phyloP scores from a whole-genome alignment of 1,140 invertebrate species.

The Helicorthomorpha holstii region DNA sequence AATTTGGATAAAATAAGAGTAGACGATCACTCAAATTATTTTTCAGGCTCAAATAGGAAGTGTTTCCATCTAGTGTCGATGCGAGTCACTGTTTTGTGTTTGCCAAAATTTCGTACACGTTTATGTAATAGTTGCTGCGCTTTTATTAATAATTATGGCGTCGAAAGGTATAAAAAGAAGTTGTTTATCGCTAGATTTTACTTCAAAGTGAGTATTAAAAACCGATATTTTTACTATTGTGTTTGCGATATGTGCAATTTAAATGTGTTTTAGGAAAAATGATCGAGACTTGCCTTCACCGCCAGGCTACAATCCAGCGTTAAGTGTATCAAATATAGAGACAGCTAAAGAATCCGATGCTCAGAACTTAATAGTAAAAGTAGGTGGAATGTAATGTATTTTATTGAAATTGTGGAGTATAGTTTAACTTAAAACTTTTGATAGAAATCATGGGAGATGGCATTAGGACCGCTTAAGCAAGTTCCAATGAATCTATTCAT shows the following conservation, averaged over 20 bases:
- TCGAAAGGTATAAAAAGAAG: neutral
- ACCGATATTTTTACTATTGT: neutral
- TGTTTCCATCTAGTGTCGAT: neutral
- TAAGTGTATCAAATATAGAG: slow-evolving; percentile 49
- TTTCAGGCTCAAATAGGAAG: neutral
- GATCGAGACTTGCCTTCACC: slow-evolving; percentile 44
- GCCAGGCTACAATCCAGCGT: slow-evolving; percentile 60
- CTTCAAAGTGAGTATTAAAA: neutral
- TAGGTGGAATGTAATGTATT: slow-evolving; percentile 3
- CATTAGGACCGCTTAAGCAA: slow-evolving; percentile 77
- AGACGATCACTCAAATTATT: neutral
- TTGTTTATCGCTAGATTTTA: neutral
- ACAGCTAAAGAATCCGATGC: slow-evolving; percentile 54
- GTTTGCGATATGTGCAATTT: neutral
- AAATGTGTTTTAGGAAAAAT: neutral
- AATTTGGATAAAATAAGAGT: neutral
- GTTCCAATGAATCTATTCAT: slow-evolving; percentile 98
- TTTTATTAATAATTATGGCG: neutral
- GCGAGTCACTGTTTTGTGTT: neutral
- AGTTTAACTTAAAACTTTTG: neutral
- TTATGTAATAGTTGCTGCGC: neutral
- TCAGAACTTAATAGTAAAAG: slow-evolving; percentile 69
- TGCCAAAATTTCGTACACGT: neutral
- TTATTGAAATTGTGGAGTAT: slow-evolving; percentile 3
- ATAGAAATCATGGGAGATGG: slow-evolving; percentile 89